These are phyloP conservation scores for Acanthosepion lycidas DNA, from an alignment of 2,888 invertebrate genomes.

Conservation along the genomic window DNA sequence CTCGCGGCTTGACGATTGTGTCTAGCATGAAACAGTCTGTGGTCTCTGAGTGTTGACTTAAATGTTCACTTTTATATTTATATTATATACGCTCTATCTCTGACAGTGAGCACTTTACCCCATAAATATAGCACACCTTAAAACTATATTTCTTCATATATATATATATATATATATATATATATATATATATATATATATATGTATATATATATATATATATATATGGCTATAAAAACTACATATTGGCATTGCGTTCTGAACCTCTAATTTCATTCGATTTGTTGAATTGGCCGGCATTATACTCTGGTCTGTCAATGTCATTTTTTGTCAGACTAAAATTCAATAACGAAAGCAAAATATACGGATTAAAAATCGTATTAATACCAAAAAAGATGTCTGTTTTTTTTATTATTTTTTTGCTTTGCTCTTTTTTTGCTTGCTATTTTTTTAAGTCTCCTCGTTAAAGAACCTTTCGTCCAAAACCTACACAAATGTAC, in stretches of 20 bases:
- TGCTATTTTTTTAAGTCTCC: too few species aligned
- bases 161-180: too few species aligned
- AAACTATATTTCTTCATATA: too few species aligned
- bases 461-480: too few species aligned
- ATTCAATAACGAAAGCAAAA: background rate
- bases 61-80: too few species aligned
- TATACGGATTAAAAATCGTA: conserved; percentile 4
- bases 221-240: background rate
- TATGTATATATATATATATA: background rate
- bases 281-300: background rate
- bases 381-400: background rate
- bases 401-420: background rate
- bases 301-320: conserved; percentile 4
- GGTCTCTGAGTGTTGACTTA: too few species aligned
- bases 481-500: too few species aligned
- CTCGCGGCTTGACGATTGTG: too few species aligned
- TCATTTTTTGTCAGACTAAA: conserved; percentile 5
- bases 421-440: background rate
- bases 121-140: too few species aligned
- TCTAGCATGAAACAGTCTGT: too few species aligned
- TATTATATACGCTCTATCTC: too few species aligned
- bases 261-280: background rate
- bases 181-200: background rate
- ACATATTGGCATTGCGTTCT: background rate
- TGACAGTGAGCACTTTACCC: too few species aligned